These are phyloP conservation scores for Drosophila orena DNA, from an alignment of 1,140 invertebrate genomes.

Conservation along the genomic window DNA sequence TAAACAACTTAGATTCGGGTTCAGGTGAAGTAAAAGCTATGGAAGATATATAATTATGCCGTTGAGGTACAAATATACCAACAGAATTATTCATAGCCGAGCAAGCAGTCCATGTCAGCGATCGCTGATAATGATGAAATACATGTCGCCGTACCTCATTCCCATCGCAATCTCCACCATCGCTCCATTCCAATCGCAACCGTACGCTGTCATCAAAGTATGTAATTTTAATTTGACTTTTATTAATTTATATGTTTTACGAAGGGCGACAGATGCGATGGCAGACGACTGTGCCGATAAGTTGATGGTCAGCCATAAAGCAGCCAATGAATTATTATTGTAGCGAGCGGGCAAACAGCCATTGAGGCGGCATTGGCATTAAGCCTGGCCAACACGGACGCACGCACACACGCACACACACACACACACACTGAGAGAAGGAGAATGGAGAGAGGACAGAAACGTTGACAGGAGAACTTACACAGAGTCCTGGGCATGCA, in stretches of 20 bases:
- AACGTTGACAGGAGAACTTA: slow-evolving; percentile 49
- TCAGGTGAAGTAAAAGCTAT: not conserved
- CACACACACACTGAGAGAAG: not conserved
- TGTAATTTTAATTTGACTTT: slow-evolving; percentile 76
- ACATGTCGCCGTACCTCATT: not conserved
- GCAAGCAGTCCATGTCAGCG: slow-evolving; percentile 19
- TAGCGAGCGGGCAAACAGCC: slow-evolving; percentile 39
- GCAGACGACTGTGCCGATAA: slow-evolving; percentile 61
- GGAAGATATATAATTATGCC: not conserved
- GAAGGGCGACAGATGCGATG: slow-evolving; percentile 12
- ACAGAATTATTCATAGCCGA: slow-evolving; percentile 3
- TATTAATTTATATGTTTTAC: slow-evolving; percentile 66
- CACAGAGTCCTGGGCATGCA: slow-evolving; percentile 60
- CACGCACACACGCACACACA: not conserved
- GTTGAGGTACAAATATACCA: not conserved
- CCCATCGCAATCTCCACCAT: slow-evolving; percentile 6
- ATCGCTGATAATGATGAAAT: slow-evolving; percentile 24
- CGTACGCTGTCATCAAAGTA: slow-evolving; percentile 39
- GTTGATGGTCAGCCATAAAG: slow-evolving; percentile 79
- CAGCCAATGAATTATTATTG: slow-evolving; percentile 76
- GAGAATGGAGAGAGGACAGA: slow-evolving; percentile 23
- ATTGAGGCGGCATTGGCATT: slow-evolving; percentile 37
- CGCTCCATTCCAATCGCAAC: slow-evolving; percentile 28
- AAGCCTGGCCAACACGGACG: slow-evolving; percentile 18
- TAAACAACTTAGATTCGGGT: no score